Conservation (phyloP, 2,797 vertebrate genomes). For the Aplochiton taeniatus region DNA sequence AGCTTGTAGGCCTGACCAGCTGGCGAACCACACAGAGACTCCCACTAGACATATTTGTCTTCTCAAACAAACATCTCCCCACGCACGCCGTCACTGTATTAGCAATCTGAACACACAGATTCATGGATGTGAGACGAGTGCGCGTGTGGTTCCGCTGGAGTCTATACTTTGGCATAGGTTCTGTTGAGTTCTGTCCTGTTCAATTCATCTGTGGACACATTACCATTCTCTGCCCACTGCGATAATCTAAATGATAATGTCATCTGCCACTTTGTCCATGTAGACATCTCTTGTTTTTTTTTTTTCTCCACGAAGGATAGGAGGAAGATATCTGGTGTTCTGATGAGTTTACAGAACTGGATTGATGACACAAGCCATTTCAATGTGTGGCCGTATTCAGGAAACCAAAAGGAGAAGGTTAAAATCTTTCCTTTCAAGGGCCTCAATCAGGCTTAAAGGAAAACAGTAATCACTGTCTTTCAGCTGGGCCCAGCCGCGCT, state of each 20-base stretch:
- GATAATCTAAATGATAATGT: constrained; percentile 99
- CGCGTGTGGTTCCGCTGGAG: constrained; percentile 26
- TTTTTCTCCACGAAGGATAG: constrained; percentile 24
- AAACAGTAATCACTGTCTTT: constrained; percentile 99
- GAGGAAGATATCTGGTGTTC: constrained; percentile 72
- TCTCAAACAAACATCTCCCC: constrained; percentile 56
- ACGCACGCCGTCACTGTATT: constrained; percentile 48
- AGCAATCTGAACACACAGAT: constrained; percentile 40
- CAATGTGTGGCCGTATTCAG: constrained; percentile 94
- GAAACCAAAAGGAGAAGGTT: constrained; percentile 98
- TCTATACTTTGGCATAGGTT: neutral
- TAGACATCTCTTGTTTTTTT: constrained; percentile 70
- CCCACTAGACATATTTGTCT: constrained; percentile 63
- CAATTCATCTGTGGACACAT: constrained; percentile 67
- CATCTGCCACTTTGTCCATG: constrained; percentile 91
- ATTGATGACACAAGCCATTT: constrained; percentile 98
- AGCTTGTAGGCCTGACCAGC: constrained; percentile 92
- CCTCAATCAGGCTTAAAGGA: constrained; percentile 99
- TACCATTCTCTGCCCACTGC: constrained; percentile 85
- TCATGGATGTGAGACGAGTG: constrained; percentile 43
- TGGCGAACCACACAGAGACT: constrained; percentile 86
- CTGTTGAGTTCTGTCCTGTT: constrained; percentile 56
- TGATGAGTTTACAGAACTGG: constrained; percentile 99
- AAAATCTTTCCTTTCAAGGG: constrained; percentile 99
- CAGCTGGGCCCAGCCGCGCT: constrained; percentile 92